Base-by-base conservation (phyloP, 2,113 vertebrate genomes). In the Todiramphus saurophagus region DNA sequence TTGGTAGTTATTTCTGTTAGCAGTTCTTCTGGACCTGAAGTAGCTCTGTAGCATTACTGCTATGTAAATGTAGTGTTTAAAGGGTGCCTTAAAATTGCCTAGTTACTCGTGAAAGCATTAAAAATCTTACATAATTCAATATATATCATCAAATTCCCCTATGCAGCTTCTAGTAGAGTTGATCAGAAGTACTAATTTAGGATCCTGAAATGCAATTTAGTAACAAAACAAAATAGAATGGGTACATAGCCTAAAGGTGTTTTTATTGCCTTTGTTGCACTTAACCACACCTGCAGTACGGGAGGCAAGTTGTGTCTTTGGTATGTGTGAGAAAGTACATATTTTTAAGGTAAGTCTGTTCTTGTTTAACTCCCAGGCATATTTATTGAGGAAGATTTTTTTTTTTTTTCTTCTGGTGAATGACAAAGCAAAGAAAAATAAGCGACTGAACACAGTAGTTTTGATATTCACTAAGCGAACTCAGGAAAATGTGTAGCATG, bases 261-360 rank as follows among this genome's bases (percentile, higher is more conserved):
- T 97, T 97, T 94, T 96, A 92, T 95, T 95, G 92, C 94, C 81
- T 90, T 11, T 86, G 91, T 64, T 55, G 89, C 95, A 89, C 5
- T n/a, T 73, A 72, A 84, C 92, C 94, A 84, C 92, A 89, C 92
- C 86, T 97, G 95, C 94, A 95, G 86, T 89, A 37, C 3, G 19
- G 93, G 88, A 95, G 94, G 96, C 69, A 84, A 85, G 92, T 94
- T 94, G 84, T 92, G 83, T 63, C 59, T 69, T 95, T 83, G 90
- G 92, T 86, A 92, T 92, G 90, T 95, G 94, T 96, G 94, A 94
- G 96, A 94, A 97, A 92, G 87, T 74, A n/a, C 76, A 56, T 83
- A 74, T 95, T 91, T 97, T 79, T 56, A 25, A 90, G 90, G 63
- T 67, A 93, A 79, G 73, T 56, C 70, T 92, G 37, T 69, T 95